Base-by-base conservation (phyloP, 2,797 vertebrate species). In the Peromyscus nudipes region DNA sequence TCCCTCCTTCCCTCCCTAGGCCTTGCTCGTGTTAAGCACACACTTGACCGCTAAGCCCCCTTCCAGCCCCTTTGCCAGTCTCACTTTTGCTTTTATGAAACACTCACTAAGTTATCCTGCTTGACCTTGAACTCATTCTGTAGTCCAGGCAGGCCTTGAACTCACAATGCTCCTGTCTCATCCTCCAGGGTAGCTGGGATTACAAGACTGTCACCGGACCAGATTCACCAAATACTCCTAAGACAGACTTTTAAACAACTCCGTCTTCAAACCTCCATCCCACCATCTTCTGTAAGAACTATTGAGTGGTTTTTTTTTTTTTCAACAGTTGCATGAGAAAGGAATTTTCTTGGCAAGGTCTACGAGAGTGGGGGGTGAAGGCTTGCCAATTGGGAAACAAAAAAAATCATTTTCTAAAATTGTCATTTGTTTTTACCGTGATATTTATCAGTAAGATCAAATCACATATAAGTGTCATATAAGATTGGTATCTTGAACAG, bases 351-450 rank as follows among this genome's bases (percentile, higher is more conserved):
- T 92, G 86, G 79, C 46, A 9, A 91, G 37, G 46, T 25, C 80
- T 89, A 0, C 25, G n/a, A 90, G 76, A 87, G 60, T 55, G 8
- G 34, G 34, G 5, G 10, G 11, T 93, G 75, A 96, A 29, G 76
- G 3, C 27, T 86, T 96, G 55, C 60, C 73, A 77, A 93, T 43
- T 73, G 65, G 49, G 25, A 40, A 31, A 65, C 73, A 87, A 79
- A 85, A 94, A 94, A n/a, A 94, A n/a, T 37, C n/a, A 87, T 52
- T 93, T 94, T 97, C 91, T 95, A 95, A 97, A 95, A 94, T 77
- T 84, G 46, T 25, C 92, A n/a, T 93, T 94, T 96, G 90, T 95
- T 97, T 94, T 86, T 85, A 77, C 75, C 75, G 37, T 91, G 79
- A 89, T 94, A 96, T 96, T 96, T 96, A 95, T 89, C 91, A 52